Percentiles rank a stretch among this genome's conserved stretches.
These are phyloP conservation scores for Tetropium fuscum DNA, from an alignment of 2,888 invertebrate species.

Conservation along the genomic window DNA sequence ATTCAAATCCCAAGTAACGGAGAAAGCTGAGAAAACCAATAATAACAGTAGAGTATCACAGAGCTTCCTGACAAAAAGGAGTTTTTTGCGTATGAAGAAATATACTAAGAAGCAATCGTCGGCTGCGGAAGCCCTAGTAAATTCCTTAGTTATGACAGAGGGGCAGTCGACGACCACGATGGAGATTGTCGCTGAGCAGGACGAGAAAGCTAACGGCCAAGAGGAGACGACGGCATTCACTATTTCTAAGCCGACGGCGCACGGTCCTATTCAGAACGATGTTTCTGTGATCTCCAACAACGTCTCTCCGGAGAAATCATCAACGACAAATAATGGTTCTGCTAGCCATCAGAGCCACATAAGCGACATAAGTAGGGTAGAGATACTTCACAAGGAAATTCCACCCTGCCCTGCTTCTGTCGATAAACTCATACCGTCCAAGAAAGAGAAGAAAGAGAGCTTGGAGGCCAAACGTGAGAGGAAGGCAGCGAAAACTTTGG, in stretches of 20 bases:
- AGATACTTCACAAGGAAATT: slow-evolving; percentile 50
- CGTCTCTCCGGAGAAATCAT: slow-evolving; percentile 78
- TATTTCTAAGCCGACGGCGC: slow-evolving; percentile 69
- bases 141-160: slow-evolving; percentile 71
- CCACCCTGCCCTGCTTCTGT: slow-evolving; percentile 53
- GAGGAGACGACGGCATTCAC: slow-evolving; percentile 79
- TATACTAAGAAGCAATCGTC: slow-evolving; percentile 62
- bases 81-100: slow-evolving; percentile 60
- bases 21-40: slow-evolving; percentile 58
- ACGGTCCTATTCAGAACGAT: slow-evolving; percentile 58
- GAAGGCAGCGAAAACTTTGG: slow-evolving; percentile 95
- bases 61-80: slow-evolving; percentile 59
- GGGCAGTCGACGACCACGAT: slow-evolving; percentile 65
- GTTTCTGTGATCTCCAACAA: slow-evolving; percentile 66
- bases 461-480: slow-evolving; percentile 90
- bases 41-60: slow-evolving; percentile 50
- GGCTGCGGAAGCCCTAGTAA: slow-evolving; percentile 69
- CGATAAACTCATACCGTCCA: slow-evolving; percentile 59
- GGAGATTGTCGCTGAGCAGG: slow-evolving; percentile 63
- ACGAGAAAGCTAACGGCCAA: slow-evolving; percentile 59
- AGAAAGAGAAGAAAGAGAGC: slow-evolving; percentile 74
- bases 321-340: slow-evolving; percentile 73
- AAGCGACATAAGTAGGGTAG: slow-evolving; percentile 63
- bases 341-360: slow-evolving; percentile 68
- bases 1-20: slow-evolving; percentile 57